These are phyloP conservation scores for Typhlichthys subterraneus DNA, from an alignment of 2,797 vertebrate species.

Conservation along the genomic window DNA sequence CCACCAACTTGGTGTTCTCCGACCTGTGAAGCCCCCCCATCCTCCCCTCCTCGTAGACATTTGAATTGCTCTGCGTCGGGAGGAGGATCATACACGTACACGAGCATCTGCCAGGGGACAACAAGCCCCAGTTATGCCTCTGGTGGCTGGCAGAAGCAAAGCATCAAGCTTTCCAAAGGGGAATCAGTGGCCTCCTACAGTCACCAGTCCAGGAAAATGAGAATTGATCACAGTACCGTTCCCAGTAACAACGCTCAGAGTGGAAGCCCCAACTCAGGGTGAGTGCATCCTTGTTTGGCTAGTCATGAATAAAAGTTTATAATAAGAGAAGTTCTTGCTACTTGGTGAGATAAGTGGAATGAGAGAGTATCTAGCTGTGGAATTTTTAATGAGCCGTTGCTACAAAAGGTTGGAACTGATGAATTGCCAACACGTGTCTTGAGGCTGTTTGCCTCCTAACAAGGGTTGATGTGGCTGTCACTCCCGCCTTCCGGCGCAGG, in stretches of 20 bases:
- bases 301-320: constrained; percentile 68
- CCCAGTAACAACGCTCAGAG: constrained; percentile 63
- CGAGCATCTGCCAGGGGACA: constrained; percentile 66
- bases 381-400: constrained; percentile 51
- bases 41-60: constrained; percentile 59
- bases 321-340: constrained; percentile 65
- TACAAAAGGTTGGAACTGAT: constrained; percentile 31
- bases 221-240: constrained; percentile 75
- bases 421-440: constrained; percentile 28
- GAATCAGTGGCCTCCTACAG: constrained; percentile 72
- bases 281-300: constrained; percentile 56
- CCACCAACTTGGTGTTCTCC: constrained; percentile 86
- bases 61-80: constrained; percentile 69
- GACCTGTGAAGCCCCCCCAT: constrained; percentile 62
- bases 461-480: constrained; percentile 45
- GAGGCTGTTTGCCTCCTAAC: constrained; percentile 41
- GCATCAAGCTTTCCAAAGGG: constrained; percentile 64
- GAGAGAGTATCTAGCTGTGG: constrained; percentile 38
- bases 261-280: constrained; percentile 57
- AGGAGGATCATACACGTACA: constrained; percentile 59
- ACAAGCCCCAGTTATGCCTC: constrained; percentile 74
- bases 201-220: constrained; percentile 88
- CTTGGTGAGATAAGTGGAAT: constrained; percentile 49
- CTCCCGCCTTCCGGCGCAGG: constrained; percentile 31
- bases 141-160: constrained; percentile 74